Evolutionary conservation across 2,888 invertebrate genomes (phyloP).

Genomic region (Antheraea assamensis): DNA sequence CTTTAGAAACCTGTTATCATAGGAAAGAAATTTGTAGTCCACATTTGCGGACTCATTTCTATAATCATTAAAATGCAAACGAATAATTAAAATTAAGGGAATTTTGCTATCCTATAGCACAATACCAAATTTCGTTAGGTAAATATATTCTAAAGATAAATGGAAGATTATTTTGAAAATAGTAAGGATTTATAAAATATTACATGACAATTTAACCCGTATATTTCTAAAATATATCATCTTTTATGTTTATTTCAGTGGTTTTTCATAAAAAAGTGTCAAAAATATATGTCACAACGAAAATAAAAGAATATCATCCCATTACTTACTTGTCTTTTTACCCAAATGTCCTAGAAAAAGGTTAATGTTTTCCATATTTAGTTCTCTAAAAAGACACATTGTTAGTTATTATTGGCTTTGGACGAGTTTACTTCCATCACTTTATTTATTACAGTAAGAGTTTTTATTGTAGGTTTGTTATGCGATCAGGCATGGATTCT

Average conservation of each 20-base stretch:
- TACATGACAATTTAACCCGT: too few relatives aligned
- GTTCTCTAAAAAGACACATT: neutral
- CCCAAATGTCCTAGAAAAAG: neutral
- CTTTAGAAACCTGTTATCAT: neutral
- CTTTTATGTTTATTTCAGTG: neutral
- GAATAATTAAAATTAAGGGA: neutral
- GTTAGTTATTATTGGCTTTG: neutral
- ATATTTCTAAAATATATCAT: too few relatives aligned
- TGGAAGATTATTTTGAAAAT: neutral
- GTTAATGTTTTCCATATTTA: neutral
- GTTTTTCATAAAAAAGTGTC: neutral
- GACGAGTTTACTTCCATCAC: neutral
- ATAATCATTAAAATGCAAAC: neutral
- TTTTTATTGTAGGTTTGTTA: neutral
- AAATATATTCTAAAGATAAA: neutral
- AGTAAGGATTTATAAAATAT: too few relatives aligned
- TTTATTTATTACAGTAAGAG: neutral
- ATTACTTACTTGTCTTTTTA: neutral
- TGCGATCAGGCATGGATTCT: neutral
- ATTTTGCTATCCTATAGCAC: neutral
- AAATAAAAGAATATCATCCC: neutral
- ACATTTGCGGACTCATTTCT: neutral
- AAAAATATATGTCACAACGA: neutral
- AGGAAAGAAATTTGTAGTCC: conserved; percentile 2
- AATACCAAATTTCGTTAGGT: neutral